Base-by-base conservation (phyloP, 2,113 vertebrate genomes). In the Prolemur simus region DNA sequence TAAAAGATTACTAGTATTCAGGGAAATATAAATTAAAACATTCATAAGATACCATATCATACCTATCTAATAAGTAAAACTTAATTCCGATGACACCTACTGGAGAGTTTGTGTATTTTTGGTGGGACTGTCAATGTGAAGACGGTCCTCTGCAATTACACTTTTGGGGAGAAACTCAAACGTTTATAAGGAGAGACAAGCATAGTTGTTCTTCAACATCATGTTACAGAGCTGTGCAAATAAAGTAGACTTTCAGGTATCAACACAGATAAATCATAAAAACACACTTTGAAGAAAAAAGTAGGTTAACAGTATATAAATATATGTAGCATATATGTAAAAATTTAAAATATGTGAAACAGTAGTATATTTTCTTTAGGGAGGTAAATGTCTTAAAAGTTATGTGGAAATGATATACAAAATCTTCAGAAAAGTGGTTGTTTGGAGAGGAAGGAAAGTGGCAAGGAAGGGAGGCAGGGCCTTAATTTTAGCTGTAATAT, bases 41-140 rank as follows among this genome's bases (percentile, higher is more conserved):
- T 10, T 37, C 21, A 52, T 18, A 49, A 17, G 2, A 45, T 23
- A 74, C 34, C 29, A 21, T 85, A 11, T 60, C 47, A 80, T 74
- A 45, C 21, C 3, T 42, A 37, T 76, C 23, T 45, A 90, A 42
- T 89, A 47, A 85, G 15, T 81, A 66, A 74, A 71, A 47, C 34
- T 20, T 78, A 66, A 64, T 93, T 63, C 56, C 90, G 60, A 68
- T 90, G 87, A 95, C 76, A 92, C 14, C 49, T 94, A 39, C 84
- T 90, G 87, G 90, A 83, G 11, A 92, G 8, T 29, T 34, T 94
- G 42, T 71, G n/a, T 88, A 86, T 92, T 93, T 93, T 58, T 42
- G 49, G 6, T 47, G 39, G 32, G 54, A 18, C 14, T 94, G 15
- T 37, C 56, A 94, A 54, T 27, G 9, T 83, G 60, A 93, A 52